Percentiles rank a stretch among this genome's conserved stretches.
Conservation (phyloP, 2,113 vertebrate species). For the Synodontis membranacea region DNA sequence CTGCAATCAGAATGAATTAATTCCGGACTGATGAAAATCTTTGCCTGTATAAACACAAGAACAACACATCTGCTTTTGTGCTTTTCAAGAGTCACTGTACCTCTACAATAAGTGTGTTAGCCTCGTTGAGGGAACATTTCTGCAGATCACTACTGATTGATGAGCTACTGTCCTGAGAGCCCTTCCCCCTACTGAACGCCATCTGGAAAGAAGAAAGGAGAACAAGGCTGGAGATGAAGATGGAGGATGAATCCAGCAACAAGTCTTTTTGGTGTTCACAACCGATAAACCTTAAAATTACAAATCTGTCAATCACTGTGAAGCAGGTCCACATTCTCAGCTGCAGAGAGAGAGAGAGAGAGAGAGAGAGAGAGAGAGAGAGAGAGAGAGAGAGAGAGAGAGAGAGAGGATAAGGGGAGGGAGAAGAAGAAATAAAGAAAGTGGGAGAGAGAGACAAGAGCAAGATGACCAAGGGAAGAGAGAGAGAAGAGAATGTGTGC, state of each 20-base stretch:
- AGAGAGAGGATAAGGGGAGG: not conserved
- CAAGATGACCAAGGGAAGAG: not conserved
- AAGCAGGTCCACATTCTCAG: not conserved
- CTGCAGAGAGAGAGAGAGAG: not conserved
- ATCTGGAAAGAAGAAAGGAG: conserved; percentile 31
- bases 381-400: not conserved
- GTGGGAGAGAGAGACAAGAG: not conserved
- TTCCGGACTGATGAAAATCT: not conserved
- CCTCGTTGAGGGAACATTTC: conserved; percentile 16
- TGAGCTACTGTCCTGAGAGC: conserved; percentile 9
- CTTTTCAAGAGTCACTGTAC: not conserved
- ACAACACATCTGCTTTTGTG: not conserved
- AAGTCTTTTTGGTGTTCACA: not conserved
- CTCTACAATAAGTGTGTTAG: conserved; percentile 11
- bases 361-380: not conserved
- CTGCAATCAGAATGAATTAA: not conserved
- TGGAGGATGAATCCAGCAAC: not conserved
- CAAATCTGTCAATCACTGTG: not conserved
- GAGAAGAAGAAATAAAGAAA: not conserved
- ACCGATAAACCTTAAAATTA: too few relatives aligned
- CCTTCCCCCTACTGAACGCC: conserved; percentile 5
- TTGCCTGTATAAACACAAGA: not conserved
- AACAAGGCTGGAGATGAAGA: not conserved
- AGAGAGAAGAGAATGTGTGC: not conserved
- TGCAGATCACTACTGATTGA: conserved; percentile 26